Conservation (phyloP, 1,140 invertebrate genomes). For the Magallana gigas region DNA sequence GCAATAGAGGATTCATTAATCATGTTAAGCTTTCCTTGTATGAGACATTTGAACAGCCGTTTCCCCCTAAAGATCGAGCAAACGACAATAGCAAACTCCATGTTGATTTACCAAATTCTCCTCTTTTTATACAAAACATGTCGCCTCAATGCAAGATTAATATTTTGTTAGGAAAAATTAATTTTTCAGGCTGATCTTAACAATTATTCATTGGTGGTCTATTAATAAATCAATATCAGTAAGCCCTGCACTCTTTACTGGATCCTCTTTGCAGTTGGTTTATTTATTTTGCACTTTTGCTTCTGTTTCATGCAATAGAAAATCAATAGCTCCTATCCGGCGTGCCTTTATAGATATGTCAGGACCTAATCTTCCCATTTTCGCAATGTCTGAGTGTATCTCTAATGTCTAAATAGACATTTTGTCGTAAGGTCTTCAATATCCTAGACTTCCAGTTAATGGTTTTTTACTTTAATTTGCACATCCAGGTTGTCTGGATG, state of each 20-base stretch:
- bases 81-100: no score
- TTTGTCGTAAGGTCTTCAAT: not conserved
- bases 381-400: not conserved
- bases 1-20: no score
- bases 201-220: not conserved
- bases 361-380: not conserved
- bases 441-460: not conserved
- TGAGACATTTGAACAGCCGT: no score
- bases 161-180: not conserved
- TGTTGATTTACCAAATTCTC: no score
- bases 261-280: conserved; percentile 5
- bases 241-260: not conserved
- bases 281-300: conserved; percentile 31
- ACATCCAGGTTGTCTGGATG: not conserved
- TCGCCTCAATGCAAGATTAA: not conserved
- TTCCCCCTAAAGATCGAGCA: no score
- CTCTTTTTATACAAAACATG: no score
- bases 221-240: not conserved
- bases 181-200: conserved; percentile 1
- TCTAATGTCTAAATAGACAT: not conserved
- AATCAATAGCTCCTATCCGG: conserved; percentile 23
- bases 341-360: not conserved
- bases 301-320: not conserved
- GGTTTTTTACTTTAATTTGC: not conserved
- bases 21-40: no score